Base-by-base conservation (phyloP, 2,888 invertebrate genomes). In the Andrena marginata region DNA sequence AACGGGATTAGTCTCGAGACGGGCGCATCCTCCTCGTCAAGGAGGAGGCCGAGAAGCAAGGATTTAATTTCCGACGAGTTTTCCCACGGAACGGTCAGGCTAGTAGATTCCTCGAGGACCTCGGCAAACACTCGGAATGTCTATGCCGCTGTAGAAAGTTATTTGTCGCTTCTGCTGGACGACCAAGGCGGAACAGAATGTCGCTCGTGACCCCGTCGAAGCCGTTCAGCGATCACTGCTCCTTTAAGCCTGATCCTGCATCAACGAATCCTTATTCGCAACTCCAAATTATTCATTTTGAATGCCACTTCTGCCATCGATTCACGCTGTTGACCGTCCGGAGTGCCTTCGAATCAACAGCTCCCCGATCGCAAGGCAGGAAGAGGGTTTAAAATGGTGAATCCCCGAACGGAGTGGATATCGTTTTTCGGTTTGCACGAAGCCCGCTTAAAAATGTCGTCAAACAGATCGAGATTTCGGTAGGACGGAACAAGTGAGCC, bases 61-160 rank as follows among this genome's bases (percentile, higher is more conserved):
- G 90, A 92, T 92, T 92, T 89, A 89, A 92, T 92, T 92, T 90
- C 87, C 84, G 51, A 80, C 78, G 82, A 85, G 87, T 85, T 80
- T 91, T 90, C 90, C 90, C 90, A 91, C 89, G 89, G 63, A 88
- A 63, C 70, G 79, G 70, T 79, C 80, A 26, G 78, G 62, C 54
- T 75, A 51, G 81, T 60, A 62, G 80, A 78, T 77, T 77, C 79
- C 81, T 71, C 75, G 70, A 84, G 86, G 78, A 81, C 80, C 86
- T 88, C 80, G 77, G 87, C 92, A 93, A 93, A 93, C 92, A 93
- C 93, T 93, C 89, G 86, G 90, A 60, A 87, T 84, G 89, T 91
- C 92, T 91, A 87, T 89, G 88, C 87, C 89, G 7, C 85, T 90
- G 89, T 90, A 88, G 85, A 77, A 91, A 91, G 91, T 90, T 92